These are phyloP conservation scores for Myotis vivesi DNA, from an alignment of 2,797 vertebrate genomes.

Conservation along the genomic window DNA sequence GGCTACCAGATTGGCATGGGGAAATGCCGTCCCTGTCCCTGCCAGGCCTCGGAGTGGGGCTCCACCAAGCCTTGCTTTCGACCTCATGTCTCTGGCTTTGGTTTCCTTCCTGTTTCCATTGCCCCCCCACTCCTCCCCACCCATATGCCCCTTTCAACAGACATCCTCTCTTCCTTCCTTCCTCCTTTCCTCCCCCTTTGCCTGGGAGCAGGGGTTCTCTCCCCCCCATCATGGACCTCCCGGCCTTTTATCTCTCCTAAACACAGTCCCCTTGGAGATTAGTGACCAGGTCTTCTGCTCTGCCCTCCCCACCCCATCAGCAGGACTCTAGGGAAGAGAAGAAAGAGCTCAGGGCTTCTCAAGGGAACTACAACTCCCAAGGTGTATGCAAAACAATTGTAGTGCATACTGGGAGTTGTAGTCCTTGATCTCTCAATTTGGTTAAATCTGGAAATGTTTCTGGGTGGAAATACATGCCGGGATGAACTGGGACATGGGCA, in stretches of 20 bases:
- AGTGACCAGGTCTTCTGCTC: neutral
- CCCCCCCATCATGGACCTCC: neutral
- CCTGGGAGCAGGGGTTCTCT: constrained; percentile 63
- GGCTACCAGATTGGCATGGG: constrained; percentile 11
- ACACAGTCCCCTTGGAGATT: neutral
- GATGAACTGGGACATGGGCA: neutral
- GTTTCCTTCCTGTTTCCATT: constrained; percentile 80
- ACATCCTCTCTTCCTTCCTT: constrained; percentile 79
- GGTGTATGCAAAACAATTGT: neutral
- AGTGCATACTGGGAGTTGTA: constrained; percentile 78
- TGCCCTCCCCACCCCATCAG: neutral
- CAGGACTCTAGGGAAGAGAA: neutral
- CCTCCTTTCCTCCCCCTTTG: constrained; percentile 71
- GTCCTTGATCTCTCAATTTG: constrained; percentile 46
- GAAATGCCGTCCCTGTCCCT: constrained; percentile 61
- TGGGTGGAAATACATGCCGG: constrained; percentile 12
- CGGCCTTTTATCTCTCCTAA: constrained; percentile 14
- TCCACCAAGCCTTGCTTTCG: constrained; percentile 72
- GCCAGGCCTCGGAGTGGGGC: constrained; percentile 57
- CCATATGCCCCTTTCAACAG: constrained; percentile 77
- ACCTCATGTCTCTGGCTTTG: constrained; percentile 79
- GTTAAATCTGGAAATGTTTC: constrained; percentile 15
- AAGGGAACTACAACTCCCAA: constrained; percentile 77
- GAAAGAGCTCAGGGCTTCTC: constrained; percentile 3
- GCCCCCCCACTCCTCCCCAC: constrained; percentile 69